Base-by-base conservation (phyloP, 92 coral and sea anemone genomes). In the Chrysogorgia sp. region DNA sequence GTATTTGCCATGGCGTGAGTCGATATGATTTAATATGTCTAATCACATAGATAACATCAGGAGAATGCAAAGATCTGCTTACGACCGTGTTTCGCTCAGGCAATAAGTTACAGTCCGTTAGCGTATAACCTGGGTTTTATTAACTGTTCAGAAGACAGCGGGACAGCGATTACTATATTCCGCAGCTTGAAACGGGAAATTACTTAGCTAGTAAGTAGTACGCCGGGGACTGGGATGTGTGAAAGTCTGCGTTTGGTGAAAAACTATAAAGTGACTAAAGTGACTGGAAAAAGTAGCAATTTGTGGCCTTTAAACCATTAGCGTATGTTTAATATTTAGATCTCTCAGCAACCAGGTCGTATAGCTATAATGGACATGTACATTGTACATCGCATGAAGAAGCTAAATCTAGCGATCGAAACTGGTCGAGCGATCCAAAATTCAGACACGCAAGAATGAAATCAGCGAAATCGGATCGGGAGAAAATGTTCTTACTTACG, bases 331-430 rank as follows among this genome's bases (percentile, higher is more conserved):
- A n/a, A n/a, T n/a, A n/a, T n/a, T 37, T 37, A 37, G 43, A 4
- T 37, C 43, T 37, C n/a, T n/a, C n/a, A n/a, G n/a, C n/a, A n/a
- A n/a, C n/a, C n/a, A n/a, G n/a, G n/a, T n/a, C n/a, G n/a, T n/a
- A n/a, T n/a, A n/a, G n/a, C n/a, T n/a, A n/a, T n/a, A n/a, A n/a
- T n/a, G n/a, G n/a, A n/a, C n/a, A n/a, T n/a, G n/a, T n/a, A n/a
- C n/a, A n/a, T n/a, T n/a, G n/a, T n/a, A n/a, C n/a, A n/a, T n/a
- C n/a, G n/a, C n/a, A n/a, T n/a, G n/a, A 15, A 7, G n/a, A 25
- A 26, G 19, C 75, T 43, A 68, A 68, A n/a, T n/a, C n/a, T n/a
- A n/a, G n/a, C n/a, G n/a, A n/a, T 45, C 45, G 75, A 34, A 48
- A 24, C 40, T 69, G 17, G n/a, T n/a, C n/a, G 60, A 69, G 48